phyloP scores from a whole-genome alignment of 2,797 vertebrate genomes.

The Leptatherina wallacei region DNA sequence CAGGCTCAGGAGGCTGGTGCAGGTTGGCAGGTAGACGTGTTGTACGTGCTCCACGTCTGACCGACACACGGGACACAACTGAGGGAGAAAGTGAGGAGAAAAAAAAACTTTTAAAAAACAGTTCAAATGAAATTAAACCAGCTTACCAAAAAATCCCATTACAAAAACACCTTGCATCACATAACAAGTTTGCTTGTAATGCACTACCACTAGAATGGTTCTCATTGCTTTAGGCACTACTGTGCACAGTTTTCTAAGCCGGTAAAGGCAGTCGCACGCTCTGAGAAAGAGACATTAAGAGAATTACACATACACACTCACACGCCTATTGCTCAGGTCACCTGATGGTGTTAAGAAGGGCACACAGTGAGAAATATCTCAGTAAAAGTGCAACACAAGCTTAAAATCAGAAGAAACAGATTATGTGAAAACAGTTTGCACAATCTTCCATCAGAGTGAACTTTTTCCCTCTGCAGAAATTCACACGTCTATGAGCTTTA shows the following conservation, averaged over 20 bases:
- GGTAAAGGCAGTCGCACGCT: background rate
- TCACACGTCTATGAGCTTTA: conserved; percentile 40
- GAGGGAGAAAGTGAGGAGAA: conserved; percentile 17
- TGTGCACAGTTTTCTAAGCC: background rate
- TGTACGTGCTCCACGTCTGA: conserved; percentile 93
- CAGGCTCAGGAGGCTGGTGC: conserved; percentile 94
- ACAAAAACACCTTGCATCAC: background rate
- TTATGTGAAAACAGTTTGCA: background rate
- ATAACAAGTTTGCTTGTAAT: background rate
- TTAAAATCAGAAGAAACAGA: background rate
- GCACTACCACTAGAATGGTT: background rate
- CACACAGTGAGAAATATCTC: background rate
- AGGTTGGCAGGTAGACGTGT: conserved; percentile 96
- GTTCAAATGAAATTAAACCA: no score
- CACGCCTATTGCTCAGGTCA: background rate
- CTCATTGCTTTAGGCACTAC: background rate
- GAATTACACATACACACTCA: background rate
- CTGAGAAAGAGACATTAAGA: background rate
- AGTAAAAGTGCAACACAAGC: background rate
- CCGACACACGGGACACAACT: conserved; percentile 95
- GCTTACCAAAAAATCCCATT: no score
- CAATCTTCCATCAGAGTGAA: conserved; percentile 3
- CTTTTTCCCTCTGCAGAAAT: conserved; percentile 18
- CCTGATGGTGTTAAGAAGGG: background rate
- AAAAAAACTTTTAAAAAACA: background rate